Conservation (phyloP, 2,888 invertebrate genomes). For the Nemoura dubitans region DNA sequence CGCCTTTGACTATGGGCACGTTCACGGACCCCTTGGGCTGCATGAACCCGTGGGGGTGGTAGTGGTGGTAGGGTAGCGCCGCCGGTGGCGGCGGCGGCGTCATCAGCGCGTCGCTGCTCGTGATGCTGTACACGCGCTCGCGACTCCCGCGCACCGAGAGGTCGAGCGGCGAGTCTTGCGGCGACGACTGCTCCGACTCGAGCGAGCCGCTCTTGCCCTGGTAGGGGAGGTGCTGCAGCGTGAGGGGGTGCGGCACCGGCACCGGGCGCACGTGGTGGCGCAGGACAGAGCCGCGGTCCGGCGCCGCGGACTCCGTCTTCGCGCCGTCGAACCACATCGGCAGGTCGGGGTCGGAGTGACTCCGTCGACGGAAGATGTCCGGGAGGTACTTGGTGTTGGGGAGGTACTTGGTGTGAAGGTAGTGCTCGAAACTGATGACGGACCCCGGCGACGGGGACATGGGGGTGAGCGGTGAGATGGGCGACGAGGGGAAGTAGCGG, state of each 20-base stretch:
- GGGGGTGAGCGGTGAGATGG: slow-evolving; percentile 65
- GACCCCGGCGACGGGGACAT: slow-evolving; percentile 65
- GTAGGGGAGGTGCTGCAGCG: slow-evolving; percentile 55
- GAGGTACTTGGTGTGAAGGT: slow-evolving; percentile 71
- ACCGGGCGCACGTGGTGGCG: slow-evolving; percentile 54
- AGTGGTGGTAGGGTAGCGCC: slow-evolving; percentile 56
- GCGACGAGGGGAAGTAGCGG: slow-evolving; percentile 65
- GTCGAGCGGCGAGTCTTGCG: slow-evolving; percentile 86
- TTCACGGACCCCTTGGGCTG: slow-evolving; percentile 67
- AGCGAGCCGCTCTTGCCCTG: slow-evolving; percentile 62
- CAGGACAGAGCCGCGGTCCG: slow-evolving; percentile 55
- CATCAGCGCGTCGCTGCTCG: slow-evolving; percentile 54
- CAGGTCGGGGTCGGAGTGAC: slow-evolving; percentile 74
- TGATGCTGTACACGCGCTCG: slow-evolving; percentile 56
- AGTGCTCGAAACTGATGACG: slow-evolving; percentile 70
- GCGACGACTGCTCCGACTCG: slow-evolving; percentile 66
- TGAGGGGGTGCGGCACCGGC: slow-evolving; percentile 52
- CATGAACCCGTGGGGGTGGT: slow-evolving; percentile 65
- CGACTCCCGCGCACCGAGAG: slow-evolving; percentile 76
- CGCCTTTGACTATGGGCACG: slow-evolving; percentile 79
- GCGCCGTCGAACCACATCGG: slow-evolving; percentile 65
- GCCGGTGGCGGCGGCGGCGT: slow-evolving; percentile 52
- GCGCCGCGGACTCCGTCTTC: slow-evolving; percentile 57
- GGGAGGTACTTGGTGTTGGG: slow-evolving; percentile 72
- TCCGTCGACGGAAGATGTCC: slow-evolving; percentile 68